Evolutionary conservation across 2,113 vertebrate species (phyloP).

Genomic region (Engystomops pustulosus): DNA sequence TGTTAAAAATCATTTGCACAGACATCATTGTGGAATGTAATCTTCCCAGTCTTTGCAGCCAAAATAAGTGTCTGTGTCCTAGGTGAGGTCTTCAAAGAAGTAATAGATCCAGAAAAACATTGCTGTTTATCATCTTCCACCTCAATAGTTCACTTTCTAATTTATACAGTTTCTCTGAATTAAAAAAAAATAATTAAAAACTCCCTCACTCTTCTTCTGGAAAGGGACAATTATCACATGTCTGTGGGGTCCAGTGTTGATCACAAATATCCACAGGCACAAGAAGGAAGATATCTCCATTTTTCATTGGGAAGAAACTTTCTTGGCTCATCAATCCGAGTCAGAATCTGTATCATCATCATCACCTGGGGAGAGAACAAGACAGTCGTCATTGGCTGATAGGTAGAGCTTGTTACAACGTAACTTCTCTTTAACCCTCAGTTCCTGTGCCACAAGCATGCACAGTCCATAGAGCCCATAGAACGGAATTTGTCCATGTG

Average conservation of each 20-base stretch:
- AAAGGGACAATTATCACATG: not conserved
- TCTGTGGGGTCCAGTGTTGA: not conserved
- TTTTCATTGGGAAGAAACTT: not conserved
- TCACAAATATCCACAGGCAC: not conserved
- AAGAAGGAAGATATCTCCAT: not conserved
- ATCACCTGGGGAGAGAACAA: constrained; percentile 77
- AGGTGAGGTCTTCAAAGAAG: not conserved
- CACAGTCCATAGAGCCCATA: too few species aligned
- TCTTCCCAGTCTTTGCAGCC: not conserved
- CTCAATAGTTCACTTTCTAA: not conserved
- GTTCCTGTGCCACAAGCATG: too few species aligned
- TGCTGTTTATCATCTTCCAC: not conserved
- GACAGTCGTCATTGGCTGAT: not conserved
- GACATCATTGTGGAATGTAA: not conserved
- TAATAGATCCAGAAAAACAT: not conserved
- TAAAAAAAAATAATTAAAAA: too few species aligned
- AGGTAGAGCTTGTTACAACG: too few species aligned
- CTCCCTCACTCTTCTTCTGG: not conserved
- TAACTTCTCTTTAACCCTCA: too few species aligned
- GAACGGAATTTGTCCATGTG: too few species aligned
- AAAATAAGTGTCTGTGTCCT: not conserved
- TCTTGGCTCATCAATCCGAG: constrained; percentile 77
- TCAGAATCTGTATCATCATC: constrained; percentile 82
- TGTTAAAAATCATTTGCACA: not conserved
- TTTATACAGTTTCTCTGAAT: not conserved